Conservation (phyloP, 2,113 vertebrate species). For the Pimephales promelas region DNA sequence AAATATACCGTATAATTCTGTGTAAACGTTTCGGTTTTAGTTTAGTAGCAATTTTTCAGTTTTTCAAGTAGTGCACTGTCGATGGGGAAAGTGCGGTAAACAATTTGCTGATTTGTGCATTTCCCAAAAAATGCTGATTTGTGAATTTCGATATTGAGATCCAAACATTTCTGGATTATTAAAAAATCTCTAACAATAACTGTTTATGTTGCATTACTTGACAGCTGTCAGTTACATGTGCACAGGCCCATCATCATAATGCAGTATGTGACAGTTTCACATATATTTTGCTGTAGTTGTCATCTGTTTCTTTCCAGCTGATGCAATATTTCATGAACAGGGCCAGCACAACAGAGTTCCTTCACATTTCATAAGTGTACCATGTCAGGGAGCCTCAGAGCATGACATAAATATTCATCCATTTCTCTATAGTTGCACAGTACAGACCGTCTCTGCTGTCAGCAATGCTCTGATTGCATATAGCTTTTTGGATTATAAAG, state of each 20-base stretch:
- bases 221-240: neutral
- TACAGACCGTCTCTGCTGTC: constrained; percentile 4
- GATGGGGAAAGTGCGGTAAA: too few relatives aligned
- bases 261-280: neutral
- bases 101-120: neutral
- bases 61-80: neutral
- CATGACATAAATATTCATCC: constrained; percentile 31
- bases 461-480: neutral
- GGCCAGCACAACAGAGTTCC: neutral
- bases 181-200: neutral
- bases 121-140: neutral
- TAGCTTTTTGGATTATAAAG: constrained; percentile 6
- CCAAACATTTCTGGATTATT: neutral
- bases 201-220: neutral
- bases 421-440: neutral
- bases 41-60: too few relatives aligned
- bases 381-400: constrained; percentile 18
- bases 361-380: constrained; percentile 24
- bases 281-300: neutral
- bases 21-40: neutral
- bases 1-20: neutral
- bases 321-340: constrained; percentile 24
- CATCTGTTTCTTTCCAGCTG: neutral
- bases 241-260: neutral
- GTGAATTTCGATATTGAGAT: neutral